Evolutionary conservation across 1,140 invertebrate species (phyloP).

Genomic region (Diorhabda sublineata): DNA sequence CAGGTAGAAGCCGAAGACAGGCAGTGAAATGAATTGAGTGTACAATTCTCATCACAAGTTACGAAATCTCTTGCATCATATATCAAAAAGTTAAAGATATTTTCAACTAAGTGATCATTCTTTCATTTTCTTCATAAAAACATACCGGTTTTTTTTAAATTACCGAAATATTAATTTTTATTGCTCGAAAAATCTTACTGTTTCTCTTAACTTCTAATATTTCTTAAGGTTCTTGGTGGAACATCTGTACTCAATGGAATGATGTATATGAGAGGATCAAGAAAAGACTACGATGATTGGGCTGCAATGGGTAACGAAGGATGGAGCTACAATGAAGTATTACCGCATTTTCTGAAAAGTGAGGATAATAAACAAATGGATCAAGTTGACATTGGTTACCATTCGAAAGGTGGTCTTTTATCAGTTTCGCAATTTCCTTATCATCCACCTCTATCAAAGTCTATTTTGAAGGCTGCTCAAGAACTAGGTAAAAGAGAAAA

Average conservation of each 20-base stretch:
- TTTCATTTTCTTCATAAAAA: too few relatives aligned
- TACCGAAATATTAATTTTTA: not conserved
- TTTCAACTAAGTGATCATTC: too few relatives aligned
- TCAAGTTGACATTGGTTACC: conserved; percentile 70
- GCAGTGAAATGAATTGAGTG: too few relatives aligned
- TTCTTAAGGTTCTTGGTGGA: conserved; percentile 70
- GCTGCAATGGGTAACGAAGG: conserved; percentile 77
- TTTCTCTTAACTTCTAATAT: not conserved
- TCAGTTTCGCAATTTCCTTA: conserved; percentile 81
- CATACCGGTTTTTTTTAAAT: not conserved
- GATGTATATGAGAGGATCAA: conserved; percentile 92
- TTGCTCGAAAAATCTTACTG: too few relatives aligned
- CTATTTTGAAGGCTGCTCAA: conserved; percentile 77
- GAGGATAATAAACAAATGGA: conserved; percentile 78
- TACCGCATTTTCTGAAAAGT: conserved; percentile 83
- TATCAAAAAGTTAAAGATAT: too few relatives aligned
- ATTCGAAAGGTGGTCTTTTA: conserved; percentile 70
- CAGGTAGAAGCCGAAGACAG: too few relatives aligned
- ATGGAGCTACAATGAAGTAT: conserved; percentile 86
- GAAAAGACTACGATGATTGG: conserved; percentile 89
- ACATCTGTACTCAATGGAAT: conserved; percentile 94
- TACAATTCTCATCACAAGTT: too few relatives aligned
- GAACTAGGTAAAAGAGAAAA: conserved; percentile 58
- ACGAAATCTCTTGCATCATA: too few relatives aligned
- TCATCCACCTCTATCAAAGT: conserved; percentile 76